Conservation (phyloP, 1,140 invertebrate species). For the Drosophila punjabiensis region DNA sequence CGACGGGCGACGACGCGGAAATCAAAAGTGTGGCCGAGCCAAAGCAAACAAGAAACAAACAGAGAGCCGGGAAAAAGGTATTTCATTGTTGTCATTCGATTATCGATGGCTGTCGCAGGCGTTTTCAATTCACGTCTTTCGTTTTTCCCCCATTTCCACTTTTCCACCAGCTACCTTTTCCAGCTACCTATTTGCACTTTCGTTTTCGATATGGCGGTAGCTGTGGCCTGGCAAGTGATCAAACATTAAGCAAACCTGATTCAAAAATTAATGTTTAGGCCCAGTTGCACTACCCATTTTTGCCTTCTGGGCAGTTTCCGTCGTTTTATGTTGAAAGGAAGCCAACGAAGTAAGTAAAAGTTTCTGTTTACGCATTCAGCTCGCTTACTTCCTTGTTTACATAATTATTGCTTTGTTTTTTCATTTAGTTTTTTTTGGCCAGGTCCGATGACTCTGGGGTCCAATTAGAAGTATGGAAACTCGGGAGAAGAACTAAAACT, state of each 20-base stretch:
- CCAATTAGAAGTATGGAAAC: slow-evolving; percentile 66
- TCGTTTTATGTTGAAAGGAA: slow-evolving; percentile 49
- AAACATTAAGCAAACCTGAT: slow-evolving; percentile 45
- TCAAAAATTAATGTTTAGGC: slow-evolving; percentile 67
- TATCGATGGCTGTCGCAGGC: slow-evolving; percentile 56
- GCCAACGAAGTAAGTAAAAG: slow-evolving; percentile 50
- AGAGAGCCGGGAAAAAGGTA: slow-evolving; percentile 39
- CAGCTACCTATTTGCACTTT: slow-evolving; percentile 70
- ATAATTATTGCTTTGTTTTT: slow-evolving; percentile 46
- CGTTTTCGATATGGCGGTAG: slow-evolving; percentile 73
- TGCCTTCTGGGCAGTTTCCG: slow-evolving; percentile 53
- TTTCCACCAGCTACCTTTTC: slow-evolving; percentile 26
- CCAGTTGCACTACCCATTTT: slow-evolving; percentile 23
- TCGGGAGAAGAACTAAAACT: slow-evolving; percentile 44
- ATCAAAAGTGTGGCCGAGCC: slow-evolving; percentile 61
- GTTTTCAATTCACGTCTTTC: slow-evolving; percentile 46
- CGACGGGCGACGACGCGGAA: slow-evolving; percentile 67
- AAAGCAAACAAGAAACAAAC: slow-evolving; percentile 24
- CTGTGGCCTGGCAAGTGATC: slow-evolving; percentile 29
- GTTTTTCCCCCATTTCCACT: slow-evolving; percentile 33
- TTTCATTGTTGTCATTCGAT: slow-evolving; percentile 68
- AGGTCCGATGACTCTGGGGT: slow-evolving; percentile 5
- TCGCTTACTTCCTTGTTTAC: slow-evolving; percentile 60
- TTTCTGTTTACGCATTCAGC: slow-evolving; percentile 35
- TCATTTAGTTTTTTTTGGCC: slow-evolving; percentile 1